Evolutionary conservation across 2,113 vertebrate species (phyloP).

Genomic region (Podarcis raffonei): DNA sequence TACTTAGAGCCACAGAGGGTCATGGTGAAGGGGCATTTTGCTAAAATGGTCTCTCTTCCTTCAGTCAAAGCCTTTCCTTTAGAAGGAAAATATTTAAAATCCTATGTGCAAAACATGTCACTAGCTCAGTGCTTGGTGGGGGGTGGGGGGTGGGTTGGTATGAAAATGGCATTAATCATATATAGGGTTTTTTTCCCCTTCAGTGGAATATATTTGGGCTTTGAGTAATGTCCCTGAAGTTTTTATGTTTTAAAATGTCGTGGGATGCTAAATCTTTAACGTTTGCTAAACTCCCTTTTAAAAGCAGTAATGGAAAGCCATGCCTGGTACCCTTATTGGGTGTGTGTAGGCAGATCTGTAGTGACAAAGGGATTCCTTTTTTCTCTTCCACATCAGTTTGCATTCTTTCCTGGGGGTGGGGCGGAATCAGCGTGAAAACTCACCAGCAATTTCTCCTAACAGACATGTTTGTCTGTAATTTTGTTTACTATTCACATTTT

Average conservation of each 20-base stretch:
- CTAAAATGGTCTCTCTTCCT: neutral
- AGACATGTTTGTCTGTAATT: too few relatives aligned
- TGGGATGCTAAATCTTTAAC: conserved; percentile 41
- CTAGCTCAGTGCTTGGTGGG: neutral
- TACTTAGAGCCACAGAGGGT: neutral
- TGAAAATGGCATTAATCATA: conserved; percentile 19
- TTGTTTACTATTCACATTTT: too few relatives aligned
- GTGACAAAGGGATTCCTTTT: too few relatives aligned
- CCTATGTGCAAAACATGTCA: neutral
- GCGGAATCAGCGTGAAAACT: too few relatives aligned
- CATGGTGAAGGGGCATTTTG: neutral
- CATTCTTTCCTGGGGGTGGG: too few relatives aligned
- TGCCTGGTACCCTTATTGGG: neutral
- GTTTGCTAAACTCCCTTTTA: conserved; percentile 44
- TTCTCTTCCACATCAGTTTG: too few relatives aligned
- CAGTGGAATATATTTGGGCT: conserved; percentile 12
- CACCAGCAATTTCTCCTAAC: too few relatives aligned
- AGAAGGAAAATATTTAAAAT: too few relatives aligned
- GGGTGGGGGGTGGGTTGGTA: neutral
- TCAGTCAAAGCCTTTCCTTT: neutral
- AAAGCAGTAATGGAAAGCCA: conserved; percentile 15
- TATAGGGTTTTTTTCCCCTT: neutral
- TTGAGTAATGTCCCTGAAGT: conserved; percentile 44
- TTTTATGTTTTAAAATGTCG: conserved; percentile 47
- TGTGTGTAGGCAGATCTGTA: too few relatives aligned